Conservation (phyloP, 2,888 invertebrate species). For the Oligia strigilis region DNA sequence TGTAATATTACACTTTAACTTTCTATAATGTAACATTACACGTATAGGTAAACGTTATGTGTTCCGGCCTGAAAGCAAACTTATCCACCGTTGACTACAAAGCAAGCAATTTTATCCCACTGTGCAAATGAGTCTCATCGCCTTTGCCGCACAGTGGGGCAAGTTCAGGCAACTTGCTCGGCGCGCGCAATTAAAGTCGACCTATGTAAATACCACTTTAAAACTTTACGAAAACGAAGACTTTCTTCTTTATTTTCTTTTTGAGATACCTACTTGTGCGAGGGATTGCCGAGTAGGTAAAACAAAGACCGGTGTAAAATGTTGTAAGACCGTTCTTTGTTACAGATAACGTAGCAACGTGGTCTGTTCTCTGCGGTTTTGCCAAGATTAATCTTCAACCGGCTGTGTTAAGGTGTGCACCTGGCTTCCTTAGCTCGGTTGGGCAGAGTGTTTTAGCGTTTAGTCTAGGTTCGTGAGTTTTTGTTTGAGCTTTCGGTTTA, state of each 20-base stretch:
- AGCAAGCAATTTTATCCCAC: conserved; percentile 46
- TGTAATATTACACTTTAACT: background rate
- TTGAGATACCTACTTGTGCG: conserved; percentile 4
- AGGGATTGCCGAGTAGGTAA: conserved; percentile 7
- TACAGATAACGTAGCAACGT: conserved; percentile 5
- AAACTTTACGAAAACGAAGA: conserved; percentile 29
- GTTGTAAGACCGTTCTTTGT: conserved; percentile 15
- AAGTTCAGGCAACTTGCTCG: conserved; percentile 40
- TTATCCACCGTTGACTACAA: conserved; percentile 29
- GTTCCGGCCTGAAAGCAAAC: conserved; percentile 14
- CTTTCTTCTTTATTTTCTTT: conserved; percentile 45
- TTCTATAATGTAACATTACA: background rate
- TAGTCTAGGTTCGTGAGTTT: background rate
- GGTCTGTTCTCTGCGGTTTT: background rate
- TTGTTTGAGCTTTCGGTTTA: background rate
- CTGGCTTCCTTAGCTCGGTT: background rate
- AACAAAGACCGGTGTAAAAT: conserved; percentile 4
- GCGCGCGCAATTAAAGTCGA: conserved; percentile 50
- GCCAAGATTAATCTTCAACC: conserved; percentile 7
- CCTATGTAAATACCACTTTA: conserved; percentile 50
- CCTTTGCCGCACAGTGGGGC: conserved; percentile 13
- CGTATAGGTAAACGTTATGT: background rate
- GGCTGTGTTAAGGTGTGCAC: background rate
- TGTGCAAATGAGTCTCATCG: conserved; percentile 36
- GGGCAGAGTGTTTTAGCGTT: background rate